A percentile compares a stretch with the other conserved stretches of the same genome.
Evolutionary conservation across 2,113 vertebrate genomes (phyloP).

Genomic region (Synchiropus splendidus): DNA sequence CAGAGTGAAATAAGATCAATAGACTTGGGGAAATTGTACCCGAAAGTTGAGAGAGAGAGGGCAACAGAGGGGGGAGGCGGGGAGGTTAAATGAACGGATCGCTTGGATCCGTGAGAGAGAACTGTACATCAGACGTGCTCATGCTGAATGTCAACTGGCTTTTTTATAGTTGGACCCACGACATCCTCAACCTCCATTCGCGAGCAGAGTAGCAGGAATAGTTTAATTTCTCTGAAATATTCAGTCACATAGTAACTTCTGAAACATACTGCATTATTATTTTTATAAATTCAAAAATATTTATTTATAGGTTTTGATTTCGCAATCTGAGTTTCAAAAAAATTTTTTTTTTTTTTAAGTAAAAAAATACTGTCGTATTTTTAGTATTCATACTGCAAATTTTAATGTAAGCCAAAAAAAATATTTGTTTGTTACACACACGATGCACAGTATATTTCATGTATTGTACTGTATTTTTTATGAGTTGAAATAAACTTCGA

Average conservation of each 20-base stretch:
- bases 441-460: too few relatives aligned
- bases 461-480: too few relatives aligned
- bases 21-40: conserved; percentile 31
- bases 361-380: too few relatives aligned
- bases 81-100: conserved; percentile 28
- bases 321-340: too few relatives aligned
- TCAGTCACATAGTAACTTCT: conserved; percentile 16
- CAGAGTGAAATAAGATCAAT: conserved; percentile 56
- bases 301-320: too few relatives aligned
- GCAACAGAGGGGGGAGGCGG: conserved; percentile 11
- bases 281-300: too few relatives aligned
- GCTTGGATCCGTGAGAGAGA: conserved; percentile 23
- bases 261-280: conserved; percentile 16
- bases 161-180: conserved; percentile 5
- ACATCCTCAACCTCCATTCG: conserved; percentile 22
- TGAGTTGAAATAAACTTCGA: too few relatives aligned
- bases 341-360: too few relatives aligned
- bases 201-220: conserved; percentile 53
- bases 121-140: conserved; percentile 20
- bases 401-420: too few relatives aligned
- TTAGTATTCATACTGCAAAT: too few relatives aligned
- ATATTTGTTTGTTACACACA: too few relatives aligned
- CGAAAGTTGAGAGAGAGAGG: conserved; percentile 34
- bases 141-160: conserved; percentile 31
- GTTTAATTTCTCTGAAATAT: conserved; percentile 40